These are phyloP conservation scores for Morinoia aosen DNA, from an alignment of 2,888 invertebrate species.

Conservation along the genomic window DNA sequence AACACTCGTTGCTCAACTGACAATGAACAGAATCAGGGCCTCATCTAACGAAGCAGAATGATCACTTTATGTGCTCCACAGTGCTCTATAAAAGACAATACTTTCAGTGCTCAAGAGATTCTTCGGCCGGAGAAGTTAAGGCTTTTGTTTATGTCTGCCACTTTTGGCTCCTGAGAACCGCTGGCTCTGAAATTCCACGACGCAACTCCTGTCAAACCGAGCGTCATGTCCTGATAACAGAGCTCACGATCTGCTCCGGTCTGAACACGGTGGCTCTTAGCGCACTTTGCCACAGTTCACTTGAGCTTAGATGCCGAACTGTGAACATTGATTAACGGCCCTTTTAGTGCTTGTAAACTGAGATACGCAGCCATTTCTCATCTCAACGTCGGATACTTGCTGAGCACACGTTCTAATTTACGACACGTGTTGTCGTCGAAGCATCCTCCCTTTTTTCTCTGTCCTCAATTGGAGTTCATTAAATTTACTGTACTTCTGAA, in stretches of 20 bases:
- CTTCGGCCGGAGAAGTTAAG: neutral
- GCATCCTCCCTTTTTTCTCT: neutral
- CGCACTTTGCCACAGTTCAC: neutral
- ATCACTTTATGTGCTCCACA: neutral
- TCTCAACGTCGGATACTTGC: neutral
- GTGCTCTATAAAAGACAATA: neutral
- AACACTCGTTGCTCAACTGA: neutral
- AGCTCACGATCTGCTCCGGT: neutral
- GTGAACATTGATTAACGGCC: neutral
- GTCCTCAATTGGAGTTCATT: neutral
- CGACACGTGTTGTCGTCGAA: neutral
- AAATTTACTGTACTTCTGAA: neutral
- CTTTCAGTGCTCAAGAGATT: slow-evolving; percentile 8
- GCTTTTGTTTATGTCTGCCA: neutral
- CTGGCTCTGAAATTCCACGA: neutral
- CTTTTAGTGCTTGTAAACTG: neutral
- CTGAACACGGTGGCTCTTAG: neutral
- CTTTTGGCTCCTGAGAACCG: neutral
- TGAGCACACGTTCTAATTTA: neutral
- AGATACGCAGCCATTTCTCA: neutral
- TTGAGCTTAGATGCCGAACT: neutral
- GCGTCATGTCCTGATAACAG: neutral
- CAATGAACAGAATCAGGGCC: neutral
- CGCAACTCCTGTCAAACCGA: neutral
- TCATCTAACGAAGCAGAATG: slow-evolving; percentile 9